Evolutionary conservation across 1,140 invertebrate genomes (phyloP).

Genomic region (Caenorhabditis briggsae): DNA sequence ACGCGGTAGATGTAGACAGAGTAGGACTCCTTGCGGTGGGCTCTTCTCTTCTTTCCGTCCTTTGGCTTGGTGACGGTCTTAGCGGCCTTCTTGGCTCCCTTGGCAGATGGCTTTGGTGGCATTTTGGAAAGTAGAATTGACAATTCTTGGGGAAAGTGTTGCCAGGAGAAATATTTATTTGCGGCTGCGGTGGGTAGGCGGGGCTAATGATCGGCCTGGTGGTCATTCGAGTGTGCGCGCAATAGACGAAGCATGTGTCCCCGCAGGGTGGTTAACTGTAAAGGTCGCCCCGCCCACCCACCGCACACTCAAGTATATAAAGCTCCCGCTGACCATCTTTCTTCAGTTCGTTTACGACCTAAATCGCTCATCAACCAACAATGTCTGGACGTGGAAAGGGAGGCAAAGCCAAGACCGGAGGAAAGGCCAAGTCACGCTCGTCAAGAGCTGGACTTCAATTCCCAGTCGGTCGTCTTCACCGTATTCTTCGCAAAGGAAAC

Average conservation of each 20-base stretch:
- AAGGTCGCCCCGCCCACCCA: background rate
- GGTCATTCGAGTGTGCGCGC: background rate
- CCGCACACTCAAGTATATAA: background rate
- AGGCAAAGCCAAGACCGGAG: conserved; percentile 82
- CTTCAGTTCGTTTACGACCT: too few relatives aligned
- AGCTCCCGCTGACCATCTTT: too few relatives aligned
- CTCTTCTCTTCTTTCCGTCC: conserved; percentile 78
- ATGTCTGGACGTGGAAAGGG: conserved; percentile 79
- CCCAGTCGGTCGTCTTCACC: conserved; percentile 84
- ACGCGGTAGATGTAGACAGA: conserved; percentile 72
- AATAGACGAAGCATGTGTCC: background rate
- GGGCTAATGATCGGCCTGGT: background rate
- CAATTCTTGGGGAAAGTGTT: background rate
- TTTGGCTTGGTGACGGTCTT: conserved; percentile 78
- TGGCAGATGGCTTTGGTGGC: conserved; percentile 78
- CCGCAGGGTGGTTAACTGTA: background rate
- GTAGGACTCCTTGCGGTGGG: conserved; percentile 77
- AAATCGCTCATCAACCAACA: conserved; percentile 22
- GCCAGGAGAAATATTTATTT: background rate
- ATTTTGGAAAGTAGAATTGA: background rate
- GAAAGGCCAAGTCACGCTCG: conserved; percentile 79
- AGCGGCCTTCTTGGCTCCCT: conserved; percentile 80
- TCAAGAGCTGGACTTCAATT: conserved; percentile 84
- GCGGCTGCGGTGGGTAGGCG: background rate
- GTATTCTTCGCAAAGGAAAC: conserved; percentile 81